Base-by-base conservation (phyloP, 2,888 invertebrate species). In the Parnassius orleans region DNA sequence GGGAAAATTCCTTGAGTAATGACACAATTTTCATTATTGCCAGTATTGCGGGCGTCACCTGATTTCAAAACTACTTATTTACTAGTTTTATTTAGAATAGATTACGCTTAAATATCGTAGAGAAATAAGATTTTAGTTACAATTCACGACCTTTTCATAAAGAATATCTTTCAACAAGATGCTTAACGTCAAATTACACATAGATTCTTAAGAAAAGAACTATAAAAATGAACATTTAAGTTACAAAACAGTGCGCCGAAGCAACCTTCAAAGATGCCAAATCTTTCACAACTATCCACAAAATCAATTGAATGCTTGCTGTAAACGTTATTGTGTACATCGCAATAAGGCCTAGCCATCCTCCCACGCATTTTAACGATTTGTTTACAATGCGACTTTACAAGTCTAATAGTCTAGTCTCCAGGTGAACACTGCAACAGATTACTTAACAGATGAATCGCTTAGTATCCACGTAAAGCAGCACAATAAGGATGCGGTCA, bases 401-500 rank as follows among this genome's bases (percentile, higher is more conserved):
- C 48, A 51, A 50, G 33, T 50, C 43, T 41, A 50, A 44, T 50
- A 44, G 5, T 19, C 42, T 46, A 47, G 47, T 46, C 19, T 19
- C 24, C 47, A 41, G 19, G 46, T 12, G n/a, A 62, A 63, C 15
- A 15, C 15, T 47, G 14, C 55, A 11, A 58, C 41, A 44, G 14
- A 10, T 63, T 58, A 43, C 53, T 44, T 54, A 62, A 62, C 9
- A 55, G 50, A 52, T 55, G 14, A 46, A 52, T 19, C 51, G 68
- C 66, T 60, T 63, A 55, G 66, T 63, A 66, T 65, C 65, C 60
- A 63, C 64, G 63, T 67, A 73, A 72, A 73, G 10, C 14, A 48
- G 9, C 67, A 66, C 62, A 67, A 65, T 76, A 73, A 73, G 68
- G 75, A 78, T 78, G 75, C 78, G 65, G 53, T 64, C 73, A 68